Percentiles rank a stretch among this genome's conserved stretches.
Evolutionary conservation across 2,888 invertebrate species (phyloP).

Genomic region (Timema cristinae): DNA sequence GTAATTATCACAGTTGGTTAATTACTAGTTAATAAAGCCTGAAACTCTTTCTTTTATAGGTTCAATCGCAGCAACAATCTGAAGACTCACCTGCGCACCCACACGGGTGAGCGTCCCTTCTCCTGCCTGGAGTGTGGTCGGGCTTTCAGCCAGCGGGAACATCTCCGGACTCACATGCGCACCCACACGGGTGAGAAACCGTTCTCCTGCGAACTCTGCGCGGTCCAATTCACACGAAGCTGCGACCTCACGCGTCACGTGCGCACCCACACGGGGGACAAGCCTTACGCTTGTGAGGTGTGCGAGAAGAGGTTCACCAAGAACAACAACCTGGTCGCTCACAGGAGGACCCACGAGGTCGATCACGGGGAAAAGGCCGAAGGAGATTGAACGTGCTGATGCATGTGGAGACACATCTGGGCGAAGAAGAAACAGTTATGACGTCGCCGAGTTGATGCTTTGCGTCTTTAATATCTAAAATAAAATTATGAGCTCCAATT

Average conservation of each 20-base stretch:
- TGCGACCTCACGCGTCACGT: slow-evolving; percentile 12
- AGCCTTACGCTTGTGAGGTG: slow-evolving; percentile 7
- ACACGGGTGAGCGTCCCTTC: slow-evolving; percentile 13
- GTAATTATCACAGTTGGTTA: no score
- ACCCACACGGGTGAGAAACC: slow-evolving; percentile 24
- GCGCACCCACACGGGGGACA: slow-evolving; percentile 18
- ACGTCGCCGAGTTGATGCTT: no score
- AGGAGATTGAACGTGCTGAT: no score
- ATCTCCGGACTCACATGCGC: slow-evolving; percentile 12
- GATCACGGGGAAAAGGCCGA: no score
- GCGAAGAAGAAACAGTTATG: no score
- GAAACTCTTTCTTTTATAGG: no score
- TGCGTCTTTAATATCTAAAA: no score
- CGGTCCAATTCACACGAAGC: slow-evolving; percentile 17
- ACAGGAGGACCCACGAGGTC: slow-evolving; percentile 5
- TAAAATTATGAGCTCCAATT: no score
- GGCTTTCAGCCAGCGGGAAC: slow-evolving; percentile 12
- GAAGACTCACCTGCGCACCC: background rate
- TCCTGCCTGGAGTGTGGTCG: slow-evolving; percentile 15
- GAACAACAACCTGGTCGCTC: slow-evolving; percentile 13
- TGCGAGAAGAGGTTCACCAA: slow-evolving; percentile 18
- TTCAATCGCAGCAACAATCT: slow-evolving; percentile 9
- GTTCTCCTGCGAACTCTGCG: slow-evolving; percentile 18
- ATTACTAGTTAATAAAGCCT: no score
- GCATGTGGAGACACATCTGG: no score